phyloP scores from a whole-genome alignment of 2,888 invertebrate genomes.

The Mycalesis mineus region DNA sequence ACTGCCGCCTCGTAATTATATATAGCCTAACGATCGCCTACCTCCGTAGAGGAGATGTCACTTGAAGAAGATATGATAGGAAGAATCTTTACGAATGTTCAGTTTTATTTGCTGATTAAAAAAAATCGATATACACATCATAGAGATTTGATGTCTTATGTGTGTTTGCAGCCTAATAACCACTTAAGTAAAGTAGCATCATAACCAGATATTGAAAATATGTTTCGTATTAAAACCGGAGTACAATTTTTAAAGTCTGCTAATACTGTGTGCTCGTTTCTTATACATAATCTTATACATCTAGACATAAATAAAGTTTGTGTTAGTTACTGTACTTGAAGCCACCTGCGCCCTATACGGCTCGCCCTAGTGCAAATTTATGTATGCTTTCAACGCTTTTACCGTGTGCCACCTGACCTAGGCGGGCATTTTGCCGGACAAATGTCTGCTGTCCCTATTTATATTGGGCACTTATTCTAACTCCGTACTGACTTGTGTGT shows the following conservation, averaged over 20 bases:
- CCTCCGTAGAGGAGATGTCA: too few relatives aligned
- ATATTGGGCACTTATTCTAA: conserved; percentile 58
- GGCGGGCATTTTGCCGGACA: conserved; percentile 65
- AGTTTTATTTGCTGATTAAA: too few relatives aligned
- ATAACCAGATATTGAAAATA: too few relatives aligned
- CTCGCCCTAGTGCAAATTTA: conserved; percentile 68
- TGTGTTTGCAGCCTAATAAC: too few relatives aligned
- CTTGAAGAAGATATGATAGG: too few relatives aligned
- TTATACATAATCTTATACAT: conserved; percentile 11
- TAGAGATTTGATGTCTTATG: too few relatives aligned
- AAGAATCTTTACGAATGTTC: too few relatives aligned
- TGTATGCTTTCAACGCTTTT: conserved; percentile 72
- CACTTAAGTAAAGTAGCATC: too few relatives aligned
- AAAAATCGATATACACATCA: too few relatives aligned
- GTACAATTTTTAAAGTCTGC: neutral
- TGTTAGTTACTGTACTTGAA: conserved; percentile 41
- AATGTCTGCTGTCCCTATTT: conserved; percentile 62
- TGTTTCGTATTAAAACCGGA: neutral
- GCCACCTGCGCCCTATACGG: conserved; percentile 64
- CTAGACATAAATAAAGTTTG: conserved; percentile 21
- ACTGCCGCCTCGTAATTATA: too few relatives aligned
- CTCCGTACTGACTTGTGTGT: conserved; percentile 37
- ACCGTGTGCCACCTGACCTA: conserved; percentile 75
- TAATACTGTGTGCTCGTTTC: neutral
- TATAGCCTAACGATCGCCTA: too few relatives aligned